Conservation (phyloP, 2,888 invertebrate genomes). For the Eupithecia subumbrata region DNA sequence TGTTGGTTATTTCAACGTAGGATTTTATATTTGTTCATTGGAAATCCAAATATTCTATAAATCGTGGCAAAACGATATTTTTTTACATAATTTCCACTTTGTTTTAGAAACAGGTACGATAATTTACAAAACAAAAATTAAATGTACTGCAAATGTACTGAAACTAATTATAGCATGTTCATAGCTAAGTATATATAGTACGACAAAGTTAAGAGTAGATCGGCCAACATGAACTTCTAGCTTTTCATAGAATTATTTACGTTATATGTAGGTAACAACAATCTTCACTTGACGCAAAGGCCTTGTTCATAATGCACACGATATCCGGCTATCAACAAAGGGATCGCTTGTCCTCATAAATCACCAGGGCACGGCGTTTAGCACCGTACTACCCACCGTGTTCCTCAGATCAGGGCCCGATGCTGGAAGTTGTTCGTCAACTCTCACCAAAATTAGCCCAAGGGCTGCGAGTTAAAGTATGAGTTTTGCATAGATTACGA, state of each 20-base stretch:
- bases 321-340: not conserved
- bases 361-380: not conserved
- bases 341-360: not conserved
- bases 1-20: not conserved
- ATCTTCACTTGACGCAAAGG: too few relatives aligned
- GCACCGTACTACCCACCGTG: not conserved
- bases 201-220: too few relatives aligned
- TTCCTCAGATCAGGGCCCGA: not conserved
- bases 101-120: not conserved
- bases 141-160: too few relatives aligned
- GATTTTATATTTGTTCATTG: not conserved
- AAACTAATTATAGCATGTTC: too few relatives aligned
- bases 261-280: too few relatives aligned
- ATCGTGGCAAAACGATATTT: not conserved
- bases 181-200: too few relatives aligned
- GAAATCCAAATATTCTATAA: not conserved
- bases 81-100: not conserved
- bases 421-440: not conserved
- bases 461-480: not conserved
- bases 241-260: too few relatives aligned
- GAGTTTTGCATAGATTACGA: too few relatives aligned
- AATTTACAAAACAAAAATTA: not conserved
- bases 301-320: not conserved
- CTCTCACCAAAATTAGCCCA: not conserved
- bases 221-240: too few relatives aligned